Percentiles rank a stretch among this genome's conserved stretches.
Conservation (phyloP, 2,113 vertebrate species). For the Garra rufa region DNA sequence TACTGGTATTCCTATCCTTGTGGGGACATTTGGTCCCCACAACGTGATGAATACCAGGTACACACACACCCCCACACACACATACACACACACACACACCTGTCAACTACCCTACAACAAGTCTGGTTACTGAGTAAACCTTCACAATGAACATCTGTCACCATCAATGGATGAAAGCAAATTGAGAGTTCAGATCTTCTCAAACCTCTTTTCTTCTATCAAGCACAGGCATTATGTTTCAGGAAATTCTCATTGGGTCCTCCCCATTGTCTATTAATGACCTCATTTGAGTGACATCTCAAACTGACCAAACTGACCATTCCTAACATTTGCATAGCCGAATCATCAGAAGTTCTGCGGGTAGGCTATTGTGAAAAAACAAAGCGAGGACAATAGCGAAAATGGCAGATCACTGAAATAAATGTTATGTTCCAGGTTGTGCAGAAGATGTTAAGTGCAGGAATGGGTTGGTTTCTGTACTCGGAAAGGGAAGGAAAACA, state of each 20-base stretch:
- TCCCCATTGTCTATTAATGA: background rate
- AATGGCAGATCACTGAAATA: no score
- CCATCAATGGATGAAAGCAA: constrained; percentile 50
- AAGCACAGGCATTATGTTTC: background rate
- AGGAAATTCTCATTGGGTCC: background rate
- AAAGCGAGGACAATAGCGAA: no score
- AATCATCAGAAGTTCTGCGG: no score
- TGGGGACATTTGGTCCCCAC: no score
- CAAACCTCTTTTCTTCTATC: constrained; percentile 22
- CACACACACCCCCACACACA: constrained; percentile 38
- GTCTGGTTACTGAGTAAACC: constrained; percentile 49
- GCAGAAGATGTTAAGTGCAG: no score
- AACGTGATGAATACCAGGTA: no score
- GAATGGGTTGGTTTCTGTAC: no score
- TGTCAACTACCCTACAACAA: constrained; percentile 51
- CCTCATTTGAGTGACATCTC: constrained; percentile 1
- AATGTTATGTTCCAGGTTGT: no score
- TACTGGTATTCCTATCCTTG: no score
- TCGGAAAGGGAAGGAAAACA: no score
- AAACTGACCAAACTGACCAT: background rate
- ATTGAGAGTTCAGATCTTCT: constrained; percentile 46
- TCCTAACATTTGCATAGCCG: no score
- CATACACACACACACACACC: constrained; percentile 37
- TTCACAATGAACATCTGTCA: constrained; percentile 55
- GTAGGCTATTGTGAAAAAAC: no score